A percentile compares a stretch with the other conserved stretches of the same genome.
Evolutionary conservation across 2,113 vertebrate species (phyloP).

Genomic region (Ameiurus melas): DNA sequence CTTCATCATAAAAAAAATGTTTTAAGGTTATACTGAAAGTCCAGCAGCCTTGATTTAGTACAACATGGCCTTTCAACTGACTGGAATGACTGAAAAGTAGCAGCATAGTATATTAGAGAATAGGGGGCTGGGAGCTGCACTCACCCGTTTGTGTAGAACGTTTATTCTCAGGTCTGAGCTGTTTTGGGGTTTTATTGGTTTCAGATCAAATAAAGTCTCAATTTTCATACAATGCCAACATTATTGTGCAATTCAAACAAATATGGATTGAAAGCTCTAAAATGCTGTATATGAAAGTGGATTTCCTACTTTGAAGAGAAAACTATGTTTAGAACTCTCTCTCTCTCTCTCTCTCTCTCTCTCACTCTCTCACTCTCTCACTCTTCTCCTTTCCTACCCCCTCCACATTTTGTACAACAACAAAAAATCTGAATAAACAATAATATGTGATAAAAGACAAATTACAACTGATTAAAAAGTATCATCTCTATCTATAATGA

Average conservation of each 20-base stretch:
- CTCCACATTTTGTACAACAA: background rate
- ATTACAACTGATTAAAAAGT: background rate
- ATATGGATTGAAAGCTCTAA: constrained; percentile 17
- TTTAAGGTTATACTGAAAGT: background rate
- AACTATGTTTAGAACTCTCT: background rate
- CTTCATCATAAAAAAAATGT: background rate
- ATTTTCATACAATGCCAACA: constrained; percentile 10
- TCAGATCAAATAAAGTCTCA: constrained; percentile 12
- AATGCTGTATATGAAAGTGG: background rate
- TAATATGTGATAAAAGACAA: background rate
- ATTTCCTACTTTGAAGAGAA: background rate
- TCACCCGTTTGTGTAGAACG: background rate
- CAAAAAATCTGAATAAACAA: background rate
- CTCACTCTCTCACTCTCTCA: background rate
- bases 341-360: background rate
- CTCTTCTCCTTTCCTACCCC: background rate
- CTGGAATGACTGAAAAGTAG: background rate
- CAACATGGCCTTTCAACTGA: background rate
- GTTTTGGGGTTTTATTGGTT: background rate
- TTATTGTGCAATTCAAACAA: constrained; percentile 19
- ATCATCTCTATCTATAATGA: background rate
- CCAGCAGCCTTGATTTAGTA: background rate
- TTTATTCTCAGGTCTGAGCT: constrained; percentile 8
- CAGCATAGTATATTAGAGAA: background rate
- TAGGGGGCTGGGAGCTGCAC: background rate